Evolutionary conservation across 2,113 vertebrate genomes (phyloP).

Genomic region (Pitta sordida): DNA sequence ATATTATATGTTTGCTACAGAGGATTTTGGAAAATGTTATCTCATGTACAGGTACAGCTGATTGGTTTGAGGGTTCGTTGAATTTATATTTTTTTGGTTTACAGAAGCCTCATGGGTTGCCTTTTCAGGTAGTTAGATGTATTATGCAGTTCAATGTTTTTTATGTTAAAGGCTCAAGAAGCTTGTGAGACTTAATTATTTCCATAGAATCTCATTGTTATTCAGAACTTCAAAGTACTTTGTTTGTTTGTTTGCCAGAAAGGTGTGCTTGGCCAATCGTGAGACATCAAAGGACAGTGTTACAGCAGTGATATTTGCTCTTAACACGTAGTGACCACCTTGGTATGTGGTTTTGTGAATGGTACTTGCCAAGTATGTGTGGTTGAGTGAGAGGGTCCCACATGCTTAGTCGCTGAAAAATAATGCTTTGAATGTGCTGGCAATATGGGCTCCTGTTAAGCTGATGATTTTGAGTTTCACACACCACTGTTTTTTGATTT

Average conservation of each 20-base stretch:
- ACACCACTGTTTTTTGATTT: background rate
- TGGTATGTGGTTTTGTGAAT: accelerated
- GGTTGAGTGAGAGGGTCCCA: background rate
- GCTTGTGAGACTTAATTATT: background rate
- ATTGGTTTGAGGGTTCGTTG: background rate
- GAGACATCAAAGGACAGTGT: background rate
- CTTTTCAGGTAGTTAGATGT: background rate
- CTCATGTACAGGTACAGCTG: background rate
- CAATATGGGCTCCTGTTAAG: accelerated
- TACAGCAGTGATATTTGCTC: background rate
- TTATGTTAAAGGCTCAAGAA: background rate
- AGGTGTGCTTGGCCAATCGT: accelerated
- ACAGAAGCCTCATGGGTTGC: background rate
- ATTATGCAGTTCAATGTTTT: background rate
- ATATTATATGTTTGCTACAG: background rate
- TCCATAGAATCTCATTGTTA: background rate
- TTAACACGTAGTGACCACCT: background rate
- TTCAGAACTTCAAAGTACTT: background rate
- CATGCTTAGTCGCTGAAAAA: background rate
- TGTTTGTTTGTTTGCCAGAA: background rate
- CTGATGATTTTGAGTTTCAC: background rate
- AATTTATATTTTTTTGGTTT: background rate
- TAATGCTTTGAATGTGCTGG: background rate
- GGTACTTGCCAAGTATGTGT: accelerated
- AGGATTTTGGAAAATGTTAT: background rate